Percentiles rank a stretch among this genome's conserved stretches.
Evolutionary conservation across 35 echinoderm and acorn worm species (phyloP).

Genomic region (Nesometra sesokonis): DNA sequence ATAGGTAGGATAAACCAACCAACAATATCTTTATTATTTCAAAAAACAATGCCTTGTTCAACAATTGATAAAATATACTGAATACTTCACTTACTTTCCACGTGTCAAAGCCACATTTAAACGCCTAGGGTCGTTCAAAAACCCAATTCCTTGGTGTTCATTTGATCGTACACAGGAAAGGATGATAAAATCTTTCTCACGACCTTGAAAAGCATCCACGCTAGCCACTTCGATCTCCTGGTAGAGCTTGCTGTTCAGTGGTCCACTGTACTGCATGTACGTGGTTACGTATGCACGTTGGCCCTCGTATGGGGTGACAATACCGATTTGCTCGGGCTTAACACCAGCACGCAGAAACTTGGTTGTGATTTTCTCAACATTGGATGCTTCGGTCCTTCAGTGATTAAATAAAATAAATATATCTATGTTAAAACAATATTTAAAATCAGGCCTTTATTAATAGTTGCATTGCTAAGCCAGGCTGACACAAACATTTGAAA

Average conservation of each 20-base stretch:
- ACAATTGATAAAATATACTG: no score
- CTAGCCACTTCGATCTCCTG: conserved; percentile 96
- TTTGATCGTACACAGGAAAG: conserved; percentile 93
- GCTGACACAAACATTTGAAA: no score
- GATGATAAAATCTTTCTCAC: conserved; percentile 96
- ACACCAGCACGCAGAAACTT: conserved; percentile 79
- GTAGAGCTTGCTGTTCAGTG: conserved; percentile 92
- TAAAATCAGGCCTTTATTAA: no score
- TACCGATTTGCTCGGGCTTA: conserved; percentile 94
- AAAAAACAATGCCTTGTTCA: no score
- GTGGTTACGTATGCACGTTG: conserved; percentile 88
- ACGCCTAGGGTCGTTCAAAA: conserved; percentile 89
- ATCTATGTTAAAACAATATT: no score
- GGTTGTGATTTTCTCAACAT: conserved; percentile 95
- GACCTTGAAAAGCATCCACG: conserved; percentile 91
- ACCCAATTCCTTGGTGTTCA: conserved; percentile 97
- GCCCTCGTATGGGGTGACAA: conserved; percentile 93
- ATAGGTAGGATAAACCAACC: no score
- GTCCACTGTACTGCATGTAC: conserved; percentile 98
- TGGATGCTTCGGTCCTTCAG: conserved; percentile 78
- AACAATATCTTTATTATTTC: no score
- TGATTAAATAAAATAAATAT: neutral
- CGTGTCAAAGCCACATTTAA: conserved; percentile 90
- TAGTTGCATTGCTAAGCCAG: no score
- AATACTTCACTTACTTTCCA: conserved; percentile 37